A percentile compares a stretch with the other conserved stretches of the same genome.
Conservation (phyloP, 2,888 invertebrate genomes). For the Ecliptopera silaceata region DNA sequence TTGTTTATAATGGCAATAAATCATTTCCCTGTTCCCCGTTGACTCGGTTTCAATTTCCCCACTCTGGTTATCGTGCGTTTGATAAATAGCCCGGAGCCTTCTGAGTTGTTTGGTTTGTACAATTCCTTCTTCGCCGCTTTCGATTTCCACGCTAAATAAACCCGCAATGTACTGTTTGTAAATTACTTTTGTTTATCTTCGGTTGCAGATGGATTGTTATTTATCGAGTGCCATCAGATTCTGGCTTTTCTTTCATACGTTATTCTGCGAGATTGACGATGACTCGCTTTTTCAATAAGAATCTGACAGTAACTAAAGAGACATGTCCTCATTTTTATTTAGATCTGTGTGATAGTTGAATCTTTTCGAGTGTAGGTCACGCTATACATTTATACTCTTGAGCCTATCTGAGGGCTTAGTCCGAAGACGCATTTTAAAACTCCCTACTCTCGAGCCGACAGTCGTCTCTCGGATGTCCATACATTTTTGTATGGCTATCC, state of each 20-base stretch:
- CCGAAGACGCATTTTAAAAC: too few relatives aligned
- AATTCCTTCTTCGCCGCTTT: slow-evolving; percentile 60
- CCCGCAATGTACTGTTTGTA: slow-evolving; percentile 64
- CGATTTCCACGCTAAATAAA: slow-evolving; percentile 76
- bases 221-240: slow-evolving; percentile 52
- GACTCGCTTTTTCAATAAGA: too few relatives aligned
- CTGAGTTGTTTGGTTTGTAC: slow-evolving; percentile 66
- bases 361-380: too few relatives aligned
- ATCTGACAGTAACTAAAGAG: too few relatives aligned
- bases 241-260: slow-evolving; percentile 30
- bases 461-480: too few relatives aligned
- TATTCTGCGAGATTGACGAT: slow-evolving; percentile 1
- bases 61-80: slow-evolving; percentile 78
- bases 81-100: slow-evolving; percentile 75
- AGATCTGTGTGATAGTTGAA: too few relatives aligned
- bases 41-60: slow-evolving; percentile 81
- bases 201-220: slow-evolving; percentile 64
- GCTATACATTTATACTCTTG: too few relatives aligned
- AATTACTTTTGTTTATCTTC: slow-evolving; percentile 71
- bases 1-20: slow-evolving; percentile 80
- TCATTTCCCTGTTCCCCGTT: slow-evolving; percentile 73
- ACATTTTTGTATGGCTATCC: too few relatives aligned
- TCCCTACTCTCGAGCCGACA: too few relatives aligned
- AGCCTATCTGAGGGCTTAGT: too few relatives aligned
- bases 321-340: too few relatives aligned